Conservation (phyloP, 2,888 invertebrate genomes). For the Peribatodes rhomboidaria region DNA sequence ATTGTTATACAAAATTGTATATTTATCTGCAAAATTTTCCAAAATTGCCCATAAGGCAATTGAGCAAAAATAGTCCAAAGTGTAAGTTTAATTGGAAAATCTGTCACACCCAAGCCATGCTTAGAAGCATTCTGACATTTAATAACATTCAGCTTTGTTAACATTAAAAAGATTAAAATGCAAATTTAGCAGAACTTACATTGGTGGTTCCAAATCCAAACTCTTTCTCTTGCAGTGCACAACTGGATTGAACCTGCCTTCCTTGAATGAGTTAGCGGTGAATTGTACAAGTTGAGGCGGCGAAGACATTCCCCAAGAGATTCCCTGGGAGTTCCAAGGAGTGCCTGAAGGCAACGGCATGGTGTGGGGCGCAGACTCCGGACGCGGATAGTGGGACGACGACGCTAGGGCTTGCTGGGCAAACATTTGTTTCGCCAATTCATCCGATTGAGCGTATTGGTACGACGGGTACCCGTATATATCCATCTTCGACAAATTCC, state of each 20-base stretch:
- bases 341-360: constrained; percentile 78
- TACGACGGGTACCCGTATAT: constrained; percentile 72
- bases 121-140: constrained; percentile 4
- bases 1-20: no score
- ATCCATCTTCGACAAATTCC: constrained; percentile 63
- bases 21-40: no score
- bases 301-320: constrained; percentile 83
- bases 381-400: constrained; percentile 59
- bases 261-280: constrained; percentile 68
- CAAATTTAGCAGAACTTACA: constrained; percentile 75
- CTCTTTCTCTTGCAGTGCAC: constrained; percentile 80
- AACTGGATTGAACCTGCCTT: constrained; percentile 56
- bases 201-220: constrained; percentile 73
- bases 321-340: constrained; percentile 84
- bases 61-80: no score
- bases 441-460: constrained; percentile 73
- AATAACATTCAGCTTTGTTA: no score
- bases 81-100: no score
- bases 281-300: constrained; percentile 81
- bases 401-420: constrained; percentile 72
- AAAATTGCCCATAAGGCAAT: no score
- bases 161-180: neutral
- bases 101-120: no score
- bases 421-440: constrained; percentile 75
- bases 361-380: constrained; percentile 61